Evolutionary conservation across 2,113 vertebrate species (phyloP).

Genomic region (Edolisoma coerulescens): DNA sequence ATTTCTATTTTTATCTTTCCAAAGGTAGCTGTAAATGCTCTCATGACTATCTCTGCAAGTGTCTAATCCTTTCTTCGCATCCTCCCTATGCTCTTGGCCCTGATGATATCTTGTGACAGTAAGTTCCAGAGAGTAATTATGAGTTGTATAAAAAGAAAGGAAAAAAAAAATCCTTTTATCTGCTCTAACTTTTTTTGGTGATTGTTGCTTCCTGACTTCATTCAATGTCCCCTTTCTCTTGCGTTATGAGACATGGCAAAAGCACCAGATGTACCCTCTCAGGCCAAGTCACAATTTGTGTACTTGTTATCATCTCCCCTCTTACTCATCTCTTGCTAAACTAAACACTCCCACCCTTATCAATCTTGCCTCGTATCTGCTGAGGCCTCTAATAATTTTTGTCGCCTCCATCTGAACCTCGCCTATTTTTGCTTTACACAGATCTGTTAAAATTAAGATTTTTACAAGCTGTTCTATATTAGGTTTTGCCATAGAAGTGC

Average conservation of each 20-base stretch:
- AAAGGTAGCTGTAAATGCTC: neutral
- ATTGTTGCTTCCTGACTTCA: constrained; percentile 25
- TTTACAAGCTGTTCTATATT: neutral
- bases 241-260: constrained; percentile 12
- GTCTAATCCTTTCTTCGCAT: constrained; percentile 29
- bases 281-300: constrained; percentile 47
- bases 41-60: neutral
- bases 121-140: constrained; percentile 26
- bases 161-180: neutral
- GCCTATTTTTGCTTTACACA: neutral
- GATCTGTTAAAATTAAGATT: neutral
- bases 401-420: constrained; percentile 5
- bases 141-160: neutral
- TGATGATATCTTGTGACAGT: neutral
- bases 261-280: constrained; percentile 59
- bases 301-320: constrained; percentile 40
- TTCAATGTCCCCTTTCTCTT: neutral
- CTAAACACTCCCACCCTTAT: constrained; percentile 60
- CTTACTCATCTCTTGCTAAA: constrained; percentile 34
- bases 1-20: neutral
- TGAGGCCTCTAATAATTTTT: constrained; percentile 32
- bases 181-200: neutral
- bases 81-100: neutral
- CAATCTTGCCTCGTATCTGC: neutral
- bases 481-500: neutral